Conservation (phyloP, 2,888 invertebrate genomes). For the Drosophila gaucha region DNA sequence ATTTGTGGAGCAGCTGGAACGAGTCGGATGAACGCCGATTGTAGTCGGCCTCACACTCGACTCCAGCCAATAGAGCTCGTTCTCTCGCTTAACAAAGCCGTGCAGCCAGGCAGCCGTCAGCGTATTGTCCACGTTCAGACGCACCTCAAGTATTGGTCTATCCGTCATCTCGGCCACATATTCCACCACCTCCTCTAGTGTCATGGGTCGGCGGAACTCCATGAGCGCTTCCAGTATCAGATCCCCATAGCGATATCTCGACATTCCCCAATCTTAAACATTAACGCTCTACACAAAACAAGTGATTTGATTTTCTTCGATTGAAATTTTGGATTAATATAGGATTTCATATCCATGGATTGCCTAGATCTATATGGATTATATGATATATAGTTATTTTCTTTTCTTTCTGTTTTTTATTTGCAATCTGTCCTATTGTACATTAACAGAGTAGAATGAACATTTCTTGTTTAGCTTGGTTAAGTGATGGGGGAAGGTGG, state of each 20-base stretch:
- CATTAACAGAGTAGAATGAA: too few relatives aligned
- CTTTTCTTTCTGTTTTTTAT: too few relatives aligned
- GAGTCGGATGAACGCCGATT: neutral
- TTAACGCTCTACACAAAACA: neutral
- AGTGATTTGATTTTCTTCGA: too few relatives aligned
- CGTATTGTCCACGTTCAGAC: constrained; percentile 55
- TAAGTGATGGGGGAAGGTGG: too few relatives aligned
- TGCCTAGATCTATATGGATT: too few relatives aligned
- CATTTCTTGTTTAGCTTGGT: too few relatives aligned
- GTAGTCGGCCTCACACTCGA: neutral
- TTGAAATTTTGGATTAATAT: too few relatives aligned
- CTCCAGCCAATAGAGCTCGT: constrained; percentile 30
- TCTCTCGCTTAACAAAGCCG: constrained; percentile 43
- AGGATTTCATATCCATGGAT: too few relatives aligned
- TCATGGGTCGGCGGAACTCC: constrained; percentile 52
- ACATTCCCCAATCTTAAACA: constrained; percentile 28
- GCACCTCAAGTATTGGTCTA: constrained; percentile 30
- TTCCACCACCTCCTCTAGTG: constrained; percentile 45
- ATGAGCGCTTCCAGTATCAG: constrained; percentile 59
- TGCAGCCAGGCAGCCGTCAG: constrained; percentile 62
- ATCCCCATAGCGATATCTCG: constrained; percentile 54
- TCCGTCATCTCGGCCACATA: constrained; percentile 60
- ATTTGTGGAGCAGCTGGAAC: neutral
- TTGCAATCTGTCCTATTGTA: too few relatives aligned
- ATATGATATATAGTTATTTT: too few relatives aligned